Conservation (phyloP, 2,113 vertebrate species). For the Erythrolamprus reginae region DNA sequence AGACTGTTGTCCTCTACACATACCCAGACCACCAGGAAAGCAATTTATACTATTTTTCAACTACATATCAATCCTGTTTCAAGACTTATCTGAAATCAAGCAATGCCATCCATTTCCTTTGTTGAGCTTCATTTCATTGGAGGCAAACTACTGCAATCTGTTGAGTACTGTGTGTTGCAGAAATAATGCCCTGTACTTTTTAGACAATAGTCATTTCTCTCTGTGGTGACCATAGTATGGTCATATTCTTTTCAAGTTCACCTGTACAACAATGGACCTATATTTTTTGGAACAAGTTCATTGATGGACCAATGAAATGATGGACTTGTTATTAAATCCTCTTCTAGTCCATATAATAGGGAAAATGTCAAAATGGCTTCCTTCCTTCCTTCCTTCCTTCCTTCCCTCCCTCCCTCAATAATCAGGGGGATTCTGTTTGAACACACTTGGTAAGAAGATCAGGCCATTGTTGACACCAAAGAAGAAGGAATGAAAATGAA, state of each 20-base stretch:
- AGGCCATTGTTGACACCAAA: not conserved
- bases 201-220: not conserved
- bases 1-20: not conserved
- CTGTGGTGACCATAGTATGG: too few species aligned
- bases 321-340: not conserved
- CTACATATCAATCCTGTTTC: not conserved
- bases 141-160: not conserved
- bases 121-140: not conserved
- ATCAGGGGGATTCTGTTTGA: not conserved
- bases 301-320: not conserved
- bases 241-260: not conserved
- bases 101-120: not conserved
- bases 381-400: not conserved
- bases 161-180: not conserved
- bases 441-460: not conserved
- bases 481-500: not conserved
- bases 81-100: not conserved
- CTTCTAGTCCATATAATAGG: not conserved
- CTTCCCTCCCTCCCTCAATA: not conserved
- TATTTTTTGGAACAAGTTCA: not conserved
- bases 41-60: not conserved
- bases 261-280: not conserved
- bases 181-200: not conserved
- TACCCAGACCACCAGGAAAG: not conserved
- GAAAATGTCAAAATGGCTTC: not conserved